These are phyloP conservation scores for Bettongia penicillata DNA, from an alignment of 2,113 vertebrate species.

Conservation along the genomic window DNA sequence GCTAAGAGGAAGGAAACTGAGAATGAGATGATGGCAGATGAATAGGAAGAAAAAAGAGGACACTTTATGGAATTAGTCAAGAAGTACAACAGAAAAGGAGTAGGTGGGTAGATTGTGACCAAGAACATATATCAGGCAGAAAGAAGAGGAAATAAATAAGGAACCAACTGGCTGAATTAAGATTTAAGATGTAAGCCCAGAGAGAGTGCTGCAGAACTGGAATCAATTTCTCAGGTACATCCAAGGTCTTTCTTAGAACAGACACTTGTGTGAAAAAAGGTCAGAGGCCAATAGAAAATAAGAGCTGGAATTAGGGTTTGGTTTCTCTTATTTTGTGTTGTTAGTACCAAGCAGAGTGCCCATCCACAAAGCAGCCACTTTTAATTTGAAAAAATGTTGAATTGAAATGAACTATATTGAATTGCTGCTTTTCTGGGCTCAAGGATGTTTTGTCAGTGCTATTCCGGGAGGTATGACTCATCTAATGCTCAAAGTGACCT, in stretches of 20 bases:
- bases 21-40: no score
- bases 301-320: background rate
- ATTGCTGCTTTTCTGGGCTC: background rate
- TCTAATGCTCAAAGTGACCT: background rate
- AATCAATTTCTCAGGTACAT: background rate
- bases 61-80: no score
- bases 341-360: background rate
- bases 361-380: background rate
- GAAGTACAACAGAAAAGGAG: background rate
- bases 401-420: background rate
- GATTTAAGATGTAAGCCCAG: background rate
- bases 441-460: background rate
- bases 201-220: background rate
- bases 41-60: no score
- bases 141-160: background rate
- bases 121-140: background rate
- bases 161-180: background rate
- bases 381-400: background rate
- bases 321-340: background rate
- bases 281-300: background rate
- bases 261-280: background rate
- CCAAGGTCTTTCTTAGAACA: background rate
- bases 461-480: no score
- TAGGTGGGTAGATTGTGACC: background rate
- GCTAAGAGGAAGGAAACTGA: no score